Evolutionary conservation across 2,113 vertebrate genomes (phyloP).

Genomic region (Nycticebus coucang): DNA sequence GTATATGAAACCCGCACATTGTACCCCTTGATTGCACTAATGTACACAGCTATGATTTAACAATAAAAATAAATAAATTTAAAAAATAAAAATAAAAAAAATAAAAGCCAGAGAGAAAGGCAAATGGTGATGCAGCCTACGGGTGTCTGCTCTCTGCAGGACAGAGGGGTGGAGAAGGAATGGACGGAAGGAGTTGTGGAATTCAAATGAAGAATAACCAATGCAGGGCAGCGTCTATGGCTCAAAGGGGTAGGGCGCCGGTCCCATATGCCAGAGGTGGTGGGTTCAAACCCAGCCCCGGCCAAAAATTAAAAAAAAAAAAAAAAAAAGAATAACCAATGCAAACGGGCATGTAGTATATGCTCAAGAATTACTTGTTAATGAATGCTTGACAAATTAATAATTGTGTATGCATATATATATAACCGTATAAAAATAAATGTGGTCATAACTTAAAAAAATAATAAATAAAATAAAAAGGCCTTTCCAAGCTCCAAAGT

Average conservation of each 20-base stretch:
- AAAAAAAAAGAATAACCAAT: not conserved
- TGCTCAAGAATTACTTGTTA: not conserved
- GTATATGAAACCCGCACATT: no score
- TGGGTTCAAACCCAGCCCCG: no score
- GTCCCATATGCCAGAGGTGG: no score
- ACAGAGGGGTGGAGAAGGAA: not conserved
- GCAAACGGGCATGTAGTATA: not conserved
- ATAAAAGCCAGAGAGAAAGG: not conserved
- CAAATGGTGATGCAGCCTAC: not conserved
- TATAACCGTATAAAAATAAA: not conserved
- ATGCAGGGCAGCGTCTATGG: not conserved
- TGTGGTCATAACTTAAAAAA: not conserved
- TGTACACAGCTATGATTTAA: no score
- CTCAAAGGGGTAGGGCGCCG: no score
- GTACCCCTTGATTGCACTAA: no score
- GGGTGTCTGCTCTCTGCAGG: not conserved
- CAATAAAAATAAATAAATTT: no score
- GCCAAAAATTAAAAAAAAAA: no score
- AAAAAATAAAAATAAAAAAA: no score
- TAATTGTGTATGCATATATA: not conserved
- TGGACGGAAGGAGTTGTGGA: no score
- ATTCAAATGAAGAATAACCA: not conserved
- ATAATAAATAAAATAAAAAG: no score
- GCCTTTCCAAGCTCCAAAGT: no score
- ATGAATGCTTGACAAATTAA: not conserved